phyloP scores from a whole-genome alignment of 30 jellyfish, hydroid and myxozoan genomes.

The Pseudorhiza aurosa region DNA sequence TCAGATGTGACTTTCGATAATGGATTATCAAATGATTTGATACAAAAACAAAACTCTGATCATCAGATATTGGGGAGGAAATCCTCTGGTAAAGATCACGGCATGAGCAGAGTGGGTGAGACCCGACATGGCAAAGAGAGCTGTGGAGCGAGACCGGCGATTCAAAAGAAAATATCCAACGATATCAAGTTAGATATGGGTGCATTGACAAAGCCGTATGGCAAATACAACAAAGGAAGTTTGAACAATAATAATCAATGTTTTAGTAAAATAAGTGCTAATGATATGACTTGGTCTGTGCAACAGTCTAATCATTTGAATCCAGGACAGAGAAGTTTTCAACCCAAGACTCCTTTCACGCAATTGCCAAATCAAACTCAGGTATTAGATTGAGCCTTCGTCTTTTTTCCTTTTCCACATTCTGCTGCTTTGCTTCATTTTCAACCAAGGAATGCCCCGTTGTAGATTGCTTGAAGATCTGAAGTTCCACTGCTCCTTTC shows the following conservation, averaged over 20 bases:
- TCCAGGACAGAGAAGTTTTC: slow-evolving; percentile 33
- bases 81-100: background rate
- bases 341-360: slow-evolving; percentile 15
- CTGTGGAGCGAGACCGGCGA: slow-evolving; percentile 4
- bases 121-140: slow-evolving; percentile 6
- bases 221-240: slow-evolving; percentile 45
- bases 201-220: slow-evolving; percentile 38
- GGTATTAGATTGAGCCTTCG: too few relatives aligned
- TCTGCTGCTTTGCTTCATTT: too few relatives aligned
- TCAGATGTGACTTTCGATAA: background rate
- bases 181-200: slow-evolving; percentile 54
- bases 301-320: slow-evolving; percentile 16
- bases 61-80: slow-evolving; percentile 1
- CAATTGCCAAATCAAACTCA: slow-evolving; percentile 17
- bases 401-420: too few relatives aligned
- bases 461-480: too few relatives aligned
- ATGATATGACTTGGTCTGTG: slow-evolving; percentile 57
- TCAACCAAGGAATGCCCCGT: too few relatives aligned
- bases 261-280: slow-evolving; percentile 52
- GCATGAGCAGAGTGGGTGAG: background rate
- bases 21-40: background rate
- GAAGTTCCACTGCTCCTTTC: too few relatives aligned
- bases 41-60: slow-evolving; percentile 8
- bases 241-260: background rate
- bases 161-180: slow-evolving; percentile 6